Evolutionary conservation across 37 sponge, comb jelly and placozoan genomes (phyloP).

Genomic region (Ianthella basta): DNA sequence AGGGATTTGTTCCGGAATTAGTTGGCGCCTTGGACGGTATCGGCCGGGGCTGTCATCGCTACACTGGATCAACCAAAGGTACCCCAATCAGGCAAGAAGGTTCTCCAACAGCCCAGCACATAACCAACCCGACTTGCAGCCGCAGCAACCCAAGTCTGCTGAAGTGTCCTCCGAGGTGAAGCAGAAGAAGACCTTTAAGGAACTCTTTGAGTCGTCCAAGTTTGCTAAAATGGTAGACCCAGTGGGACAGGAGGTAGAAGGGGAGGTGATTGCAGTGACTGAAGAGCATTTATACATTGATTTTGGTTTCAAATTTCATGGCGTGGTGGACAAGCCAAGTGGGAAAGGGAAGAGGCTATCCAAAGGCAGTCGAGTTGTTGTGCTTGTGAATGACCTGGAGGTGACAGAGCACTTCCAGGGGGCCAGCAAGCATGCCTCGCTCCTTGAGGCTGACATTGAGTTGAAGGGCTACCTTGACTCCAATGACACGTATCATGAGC

Average conservation of each 20-base stretch:
- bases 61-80: no score
- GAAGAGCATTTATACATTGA: constrained; percentile 67
- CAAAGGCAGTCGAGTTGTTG: constrained; percentile 41
- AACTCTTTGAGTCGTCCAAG: constrained; percentile 39
- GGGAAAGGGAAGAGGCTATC: neutral
- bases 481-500: no score
- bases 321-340: constrained; percentile 38
- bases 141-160: neutral
- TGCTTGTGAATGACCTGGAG: constrained; percentile 59
- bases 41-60: no score
- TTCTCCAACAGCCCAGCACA: no score
- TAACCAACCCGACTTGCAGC: no score
- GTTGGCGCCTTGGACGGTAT: no score
- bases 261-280: constrained; percentile 55
- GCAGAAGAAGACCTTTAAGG: constrained; percentile 24
- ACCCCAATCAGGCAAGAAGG: no score
- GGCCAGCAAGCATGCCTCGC: constrained; percentile 42
- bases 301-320: constrained; percentile 83
- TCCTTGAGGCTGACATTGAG: constrained; percentile 60
- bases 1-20: no score
- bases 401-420: constrained; percentile 64
- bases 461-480: constrained; percentile 1
- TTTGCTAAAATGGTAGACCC: constrained; percentile 44
- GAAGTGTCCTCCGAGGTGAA: neutral
- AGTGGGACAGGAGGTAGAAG: constrained; percentile 49